Evolutionary conservation across 2,797 vertebrate species (phyloP).

Genomic region (Bradypodion ventrale): DNA sequence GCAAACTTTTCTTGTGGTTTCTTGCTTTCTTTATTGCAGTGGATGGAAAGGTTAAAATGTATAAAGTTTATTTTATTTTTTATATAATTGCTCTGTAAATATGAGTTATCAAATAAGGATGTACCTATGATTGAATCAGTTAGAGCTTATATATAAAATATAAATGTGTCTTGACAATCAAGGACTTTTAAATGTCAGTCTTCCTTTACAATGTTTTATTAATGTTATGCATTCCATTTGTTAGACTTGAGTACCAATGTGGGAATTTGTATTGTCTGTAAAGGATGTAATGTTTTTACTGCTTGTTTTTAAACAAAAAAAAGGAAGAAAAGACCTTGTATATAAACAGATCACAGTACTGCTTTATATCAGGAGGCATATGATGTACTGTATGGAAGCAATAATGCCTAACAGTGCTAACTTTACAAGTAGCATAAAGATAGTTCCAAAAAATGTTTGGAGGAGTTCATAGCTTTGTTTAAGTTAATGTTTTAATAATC

Average conservation of each 20-base stretch:
- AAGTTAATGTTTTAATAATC: slow-evolving; percentile 74
- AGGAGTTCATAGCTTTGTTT: slow-evolving; percentile 74
- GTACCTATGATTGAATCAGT: slow-evolving; percentile 83
- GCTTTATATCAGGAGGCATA: slow-evolving; percentile 78
- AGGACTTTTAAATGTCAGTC: slow-evolving; percentile 82
- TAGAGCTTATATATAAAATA: slow-evolving; percentile 86
- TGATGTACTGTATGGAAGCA: slow-evolving; percentile 81
- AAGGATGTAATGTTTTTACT: slow-evolving; percentile 91
- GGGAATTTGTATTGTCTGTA: slow-evolving; percentile 86
- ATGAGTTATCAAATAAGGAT: slow-evolving; percentile 81
- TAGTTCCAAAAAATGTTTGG: slow-evolving; percentile 79
- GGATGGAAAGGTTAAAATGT: slow-evolving; percentile 80
- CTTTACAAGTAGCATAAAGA: slow-evolving; percentile 78
- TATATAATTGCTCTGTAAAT: slow-evolving; percentile 84
- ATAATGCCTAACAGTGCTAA: slow-evolving; percentile 81
- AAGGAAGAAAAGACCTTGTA: slow-evolving; percentile 68
- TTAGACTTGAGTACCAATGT: slow-evolving; percentile 82
- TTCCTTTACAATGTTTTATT: slow-evolving; percentile 80
- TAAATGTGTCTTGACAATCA: slow-evolving; percentile 90
- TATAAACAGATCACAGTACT: slow-evolving; percentile 75
- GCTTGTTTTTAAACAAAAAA: slow-evolving; percentile 76
- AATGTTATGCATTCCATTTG: slow-evolving; percentile 89
- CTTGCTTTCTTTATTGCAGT: slow-evolving; percentile 83
- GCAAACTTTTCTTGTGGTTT: slow-evolving; percentile 80
- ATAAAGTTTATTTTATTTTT: slow-evolving; percentile 85